Percentiles rank a stretch among this genome's conserved stretches.
phyloP scores from a whole-genome alignment of 2,113 vertebrate species.

The Abramis brama region DNA sequence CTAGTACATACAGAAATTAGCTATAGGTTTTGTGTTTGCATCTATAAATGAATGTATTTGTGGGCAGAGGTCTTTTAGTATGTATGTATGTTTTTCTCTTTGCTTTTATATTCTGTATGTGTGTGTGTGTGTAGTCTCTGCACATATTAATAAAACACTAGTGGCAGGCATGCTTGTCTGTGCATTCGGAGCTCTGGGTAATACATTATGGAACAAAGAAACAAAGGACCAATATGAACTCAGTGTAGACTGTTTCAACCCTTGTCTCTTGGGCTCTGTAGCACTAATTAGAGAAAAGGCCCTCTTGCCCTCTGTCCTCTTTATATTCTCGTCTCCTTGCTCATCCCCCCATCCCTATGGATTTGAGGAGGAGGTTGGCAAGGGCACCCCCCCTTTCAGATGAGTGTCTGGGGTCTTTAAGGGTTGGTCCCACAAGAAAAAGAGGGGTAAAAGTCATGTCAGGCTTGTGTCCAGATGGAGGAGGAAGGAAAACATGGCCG shows the following conservation, averaged over 20 bases:
- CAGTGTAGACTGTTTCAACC: conserved; percentile 65
- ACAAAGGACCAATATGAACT: conserved; percentile 64
- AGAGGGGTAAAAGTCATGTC: conserved; percentile 68
- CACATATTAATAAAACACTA: conserved; percentile 53
- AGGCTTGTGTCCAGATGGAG: conserved; percentile 73
- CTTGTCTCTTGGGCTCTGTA: conserved; percentile 69
- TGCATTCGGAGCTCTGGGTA: conserved; percentile 53
- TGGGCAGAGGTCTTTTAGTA: background rate
- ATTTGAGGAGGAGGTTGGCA: conserved; percentile 58
- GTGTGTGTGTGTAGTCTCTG: conserved; percentile 14
- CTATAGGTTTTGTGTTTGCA: conserved; percentile 4
- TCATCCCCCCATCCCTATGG: conserved; percentile 49
- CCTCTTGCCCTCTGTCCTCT: conserved; percentile 69
- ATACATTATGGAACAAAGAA: conserved; percentile 62
- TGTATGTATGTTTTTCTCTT: conserved; percentile 22
- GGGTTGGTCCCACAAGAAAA: conserved; percentile 64
- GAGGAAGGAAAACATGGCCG: conserved; percentile 49
- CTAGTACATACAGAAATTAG: background rate
- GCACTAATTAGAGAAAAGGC: conserved; percentile 75
- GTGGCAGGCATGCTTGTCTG: conserved; percentile 48
- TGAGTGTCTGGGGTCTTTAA: conserved; percentile 59
- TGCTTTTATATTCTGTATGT: background rate
- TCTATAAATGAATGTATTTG: conserved; percentile 1
- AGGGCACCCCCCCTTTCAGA: conserved; percentile 55
- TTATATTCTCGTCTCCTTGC: conserved; percentile 54